These are phyloP conservation scores for Dicaeum eximium DNA, from an alignment of 2,113 vertebrate species.

Conservation along the genomic window DNA sequence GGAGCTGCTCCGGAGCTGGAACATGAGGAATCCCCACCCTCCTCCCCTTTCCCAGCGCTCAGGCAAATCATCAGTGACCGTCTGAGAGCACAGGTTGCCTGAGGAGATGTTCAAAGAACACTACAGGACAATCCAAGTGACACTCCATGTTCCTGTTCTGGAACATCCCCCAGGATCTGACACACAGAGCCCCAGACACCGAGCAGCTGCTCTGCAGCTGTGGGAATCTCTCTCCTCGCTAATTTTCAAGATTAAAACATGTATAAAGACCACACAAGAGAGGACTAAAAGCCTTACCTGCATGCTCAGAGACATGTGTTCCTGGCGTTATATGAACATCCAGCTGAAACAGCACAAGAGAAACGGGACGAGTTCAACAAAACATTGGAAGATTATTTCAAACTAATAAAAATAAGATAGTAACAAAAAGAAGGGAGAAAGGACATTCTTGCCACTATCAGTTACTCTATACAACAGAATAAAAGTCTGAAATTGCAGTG, in stretches of 20 bases:
- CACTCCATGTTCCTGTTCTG: neutral
- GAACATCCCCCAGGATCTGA: neutral
- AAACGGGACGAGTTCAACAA: neutral
- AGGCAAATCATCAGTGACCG: neutral
- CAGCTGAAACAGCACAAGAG: conserved; percentile 73
- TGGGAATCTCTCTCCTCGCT: neutral
- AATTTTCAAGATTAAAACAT: neutral
- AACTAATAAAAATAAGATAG: neutral
- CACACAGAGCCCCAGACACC: neutral
- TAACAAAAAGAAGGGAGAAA: neutral
- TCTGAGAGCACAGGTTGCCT: neutral
- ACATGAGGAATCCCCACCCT: neutral
- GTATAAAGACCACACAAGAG: neutral
- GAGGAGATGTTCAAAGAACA: neutral
- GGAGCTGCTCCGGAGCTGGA: neutral
- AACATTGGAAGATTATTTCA: neutral
- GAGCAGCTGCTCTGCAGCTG: neutral
- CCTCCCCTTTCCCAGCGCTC: neutral
- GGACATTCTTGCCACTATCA: neutral
- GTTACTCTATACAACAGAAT: neutral
- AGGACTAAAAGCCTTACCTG: conserved; percentile 74
- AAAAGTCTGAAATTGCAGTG: neutral
- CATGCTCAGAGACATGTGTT: conserved; percentile 91
- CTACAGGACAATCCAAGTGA: neutral
- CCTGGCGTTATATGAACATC: conserved; percentile 95